These are phyloP conservation scores for Poecilia picta DNA, from an alignment of 2,797 vertebrate genomes.

Conservation along the genomic window DNA sequence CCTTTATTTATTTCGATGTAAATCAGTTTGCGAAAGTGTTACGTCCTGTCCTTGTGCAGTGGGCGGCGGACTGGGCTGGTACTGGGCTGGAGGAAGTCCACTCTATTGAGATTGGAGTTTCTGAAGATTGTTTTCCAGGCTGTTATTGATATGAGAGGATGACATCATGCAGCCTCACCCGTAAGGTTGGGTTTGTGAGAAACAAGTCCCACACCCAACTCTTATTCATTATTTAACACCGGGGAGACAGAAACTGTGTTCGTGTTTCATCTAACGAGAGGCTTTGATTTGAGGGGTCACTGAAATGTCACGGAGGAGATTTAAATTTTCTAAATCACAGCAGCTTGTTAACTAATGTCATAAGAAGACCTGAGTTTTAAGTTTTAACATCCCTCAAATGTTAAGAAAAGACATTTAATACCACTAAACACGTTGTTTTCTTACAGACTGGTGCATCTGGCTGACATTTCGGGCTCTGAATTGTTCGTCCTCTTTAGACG, in stretches of 20 bases:
- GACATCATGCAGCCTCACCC: conserved; percentile 77
- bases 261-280: conserved; percentile 38
- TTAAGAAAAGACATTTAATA: background rate
- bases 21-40: conserved; percentile 91
- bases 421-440: background rate
- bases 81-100: conserved; percentile 84
- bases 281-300: conserved; percentile 6
- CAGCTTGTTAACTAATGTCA: background rate
- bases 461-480: background rate
- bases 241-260: conserved; percentile 23
- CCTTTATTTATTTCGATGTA: conserved; percentile 93
- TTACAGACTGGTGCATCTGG: background rate
- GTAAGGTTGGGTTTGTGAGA: conserved; percentile 65
- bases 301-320: background rate
- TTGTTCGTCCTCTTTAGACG: background rate
- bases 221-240: conserved; percentile 66
- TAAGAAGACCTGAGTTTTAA: background rate
- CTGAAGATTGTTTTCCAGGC: conserved; percentile 79
- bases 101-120: conserved; percentile 80
- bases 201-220: conserved; percentile 57
- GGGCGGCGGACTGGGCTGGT: conserved; percentile 65
- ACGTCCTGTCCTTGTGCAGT: conserved; percentile 90
- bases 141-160: conserved; percentile 68
- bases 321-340: background rate
- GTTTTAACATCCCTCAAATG: background rate